Evolutionary conservation across 2,797 vertebrate species (phyloP), one percentile per base, ranked within the genome.

Genomic region (Parauchenoglanis ngamensis): DNA sequence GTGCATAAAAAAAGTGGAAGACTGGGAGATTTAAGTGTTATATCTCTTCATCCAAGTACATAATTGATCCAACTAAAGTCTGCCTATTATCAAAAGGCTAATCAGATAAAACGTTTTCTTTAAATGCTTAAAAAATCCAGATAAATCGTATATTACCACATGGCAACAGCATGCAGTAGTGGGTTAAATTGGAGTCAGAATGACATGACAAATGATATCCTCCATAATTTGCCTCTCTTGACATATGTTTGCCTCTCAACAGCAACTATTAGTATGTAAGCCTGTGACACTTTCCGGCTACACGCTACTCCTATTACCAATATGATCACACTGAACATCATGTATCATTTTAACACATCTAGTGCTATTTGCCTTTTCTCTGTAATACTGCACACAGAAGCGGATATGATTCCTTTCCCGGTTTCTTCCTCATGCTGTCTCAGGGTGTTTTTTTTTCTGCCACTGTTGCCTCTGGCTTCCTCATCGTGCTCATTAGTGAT

Each of bases 191-290:
- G 35, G 52, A 61, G 21, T 61, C 76, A 23, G 17, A 79, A 79
- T 61, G 23, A 81, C 28, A 63, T 61, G 78, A 63, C 78, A 63
- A 23, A 63, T 44, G 13, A 61, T 25, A 81, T 63, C 78, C 78
- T n/a, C 23, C 12, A 81, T 81, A 46, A 61, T 81, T 46, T 63
- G 19, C 77, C 17, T 57, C 78, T 44, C 31, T 59, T 80, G 21
- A 80, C 56, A 80, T 61, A 79, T 31, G 31, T 80, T 59, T 61
- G 19, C 65, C 1, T 65, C 40, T 17, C 23, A 63, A 10, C 49
- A 49, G 13, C 63, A 81, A 65, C 59, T 7, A 44, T 80, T 80
- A 15, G 11, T 61, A 44, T 59, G 77, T 35, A 57, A 57, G 17
- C 28, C 17, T 57, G 52, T 81, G 40, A 79, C 31, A 79, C 54